These are phyloP conservation scores for Tortrix viridana DNA, from an alignment of 2,888 invertebrate genomes.

Conservation along the genomic window DNA sequence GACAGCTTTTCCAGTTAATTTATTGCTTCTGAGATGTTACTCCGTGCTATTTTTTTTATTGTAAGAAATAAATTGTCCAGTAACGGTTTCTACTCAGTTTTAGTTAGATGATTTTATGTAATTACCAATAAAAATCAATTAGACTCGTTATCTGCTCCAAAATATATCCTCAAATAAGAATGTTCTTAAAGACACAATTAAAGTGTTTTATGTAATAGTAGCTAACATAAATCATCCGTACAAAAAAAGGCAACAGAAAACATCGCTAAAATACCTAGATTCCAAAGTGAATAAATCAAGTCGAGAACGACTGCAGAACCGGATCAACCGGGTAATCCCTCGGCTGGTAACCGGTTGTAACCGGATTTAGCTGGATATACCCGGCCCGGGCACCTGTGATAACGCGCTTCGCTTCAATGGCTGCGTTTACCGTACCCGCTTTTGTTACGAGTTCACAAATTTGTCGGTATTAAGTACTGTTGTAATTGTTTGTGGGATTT, in stretches of 20 bases:
- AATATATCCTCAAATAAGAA: no score
- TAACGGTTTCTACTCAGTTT: not conserved
- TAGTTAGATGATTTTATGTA: no score
- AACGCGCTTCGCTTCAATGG: conserved; percentile 55
- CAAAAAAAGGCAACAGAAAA: conserved; percentile 21
- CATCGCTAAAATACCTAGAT: conserved; percentile 40
- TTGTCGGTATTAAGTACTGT: conserved; percentile 26
- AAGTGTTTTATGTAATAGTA: not conserved
- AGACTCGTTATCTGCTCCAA: no score
- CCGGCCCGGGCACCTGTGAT: conserved; percentile 77
- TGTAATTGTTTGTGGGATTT: conserved; percentile 28
- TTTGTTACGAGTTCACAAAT: conserved; percentile 24
- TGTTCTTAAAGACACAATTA: no score
- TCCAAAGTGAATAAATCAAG: conserved; percentile 75
- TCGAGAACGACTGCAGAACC: conserved; percentile 71
- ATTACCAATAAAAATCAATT: no score
- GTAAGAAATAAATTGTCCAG: not conserved
- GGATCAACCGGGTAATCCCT: conserved; percentile 77
- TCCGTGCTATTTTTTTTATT: not conserved
- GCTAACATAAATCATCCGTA: conserved; percentile 20
- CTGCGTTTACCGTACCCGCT: conserved; percentile 27
- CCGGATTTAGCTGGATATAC: conserved; percentile 57
- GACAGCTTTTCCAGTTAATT: conserved; percentile 50
- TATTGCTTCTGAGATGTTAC: conserved; percentile 39
- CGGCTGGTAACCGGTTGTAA: conserved; percentile 66